Evolutionary conservation across 2,113 vertebrate genomes (phyloP), one percentile per base, ranked within the genome.

Genomic region (Thalassoma bifasciatum): DNA sequence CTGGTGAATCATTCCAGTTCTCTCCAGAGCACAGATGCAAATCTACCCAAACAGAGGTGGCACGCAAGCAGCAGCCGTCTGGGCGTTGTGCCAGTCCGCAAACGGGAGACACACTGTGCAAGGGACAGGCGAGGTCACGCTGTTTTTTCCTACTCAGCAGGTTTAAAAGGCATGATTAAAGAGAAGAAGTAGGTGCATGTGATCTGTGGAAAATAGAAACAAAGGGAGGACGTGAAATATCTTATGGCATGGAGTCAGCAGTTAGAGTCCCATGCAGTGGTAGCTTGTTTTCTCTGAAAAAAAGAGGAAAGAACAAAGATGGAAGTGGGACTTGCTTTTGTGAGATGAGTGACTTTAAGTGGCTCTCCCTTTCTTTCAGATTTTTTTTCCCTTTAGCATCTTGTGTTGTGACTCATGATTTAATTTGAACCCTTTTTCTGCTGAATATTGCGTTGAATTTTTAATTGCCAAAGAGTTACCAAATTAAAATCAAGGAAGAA

Each of bases 21-120:
- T 81, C 76, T 83, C 83, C 60, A 49, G 50, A 82, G 82, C 74
- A 70, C 76, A 84, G 86, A 93, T 92, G 83, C 83, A 90, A 92
- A 93, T 93, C 89, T 77, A 62, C 34, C 74, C 80, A 82, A 88
- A 91, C 85, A 90, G 78, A 61, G 77, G 80, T 89, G 83, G 89
- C 92, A 92, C 90, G 90, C 91, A 92, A 93, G 67, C 83, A 83
- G 76, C 91, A 88, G 84, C 52, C 78, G 51, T 58, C 82, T 81
- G 85, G 90, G 92, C 83, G 5, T 19, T 21, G 24, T 78, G 88
- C 93, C 90, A 91, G 54, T 59, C 72, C 37, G 38, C 4, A 5
- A 75, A 64, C 71, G 71, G 62, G 72, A 87, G 75, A 82, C 38
- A 66, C 51, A 57, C 46, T 71, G 74, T 88, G 47, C 68, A 26